These are phyloP conservation scores for Perizoma flavofasciatum DNA, from an alignment of 2,888 invertebrate genomes.

Conservation along the genomic window DNA sequence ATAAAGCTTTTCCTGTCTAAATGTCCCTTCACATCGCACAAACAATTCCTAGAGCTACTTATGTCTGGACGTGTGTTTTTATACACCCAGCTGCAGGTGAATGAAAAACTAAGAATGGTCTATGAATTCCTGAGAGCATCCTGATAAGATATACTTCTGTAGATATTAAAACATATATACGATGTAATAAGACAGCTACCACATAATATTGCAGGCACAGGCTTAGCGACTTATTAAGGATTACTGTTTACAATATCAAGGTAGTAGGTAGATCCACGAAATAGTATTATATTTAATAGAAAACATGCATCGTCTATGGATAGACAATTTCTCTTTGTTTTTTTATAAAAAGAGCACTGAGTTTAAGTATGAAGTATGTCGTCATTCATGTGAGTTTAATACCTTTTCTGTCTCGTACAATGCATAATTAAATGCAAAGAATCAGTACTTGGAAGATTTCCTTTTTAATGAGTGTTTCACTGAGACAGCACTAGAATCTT, in stretches of 20 bases:
- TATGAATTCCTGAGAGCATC: conserved; percentile 37
- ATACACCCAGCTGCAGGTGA: conserved; percentile 22
- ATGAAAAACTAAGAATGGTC: conserved; percentile 13
- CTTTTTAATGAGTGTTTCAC: conserved; percentile 18
- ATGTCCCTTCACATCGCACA: conserved; percentile 51
- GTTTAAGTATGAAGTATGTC: too few relatives aligned
- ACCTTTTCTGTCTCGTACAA: conserved; percentile 4
- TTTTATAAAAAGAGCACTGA: too few relatives aligned
- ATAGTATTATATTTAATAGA: too few relatives aligned
- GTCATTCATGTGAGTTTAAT: too few relatives aligned
- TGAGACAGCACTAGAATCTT: conserved; percentile 4
- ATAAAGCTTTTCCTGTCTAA: conserved; percentile 42
- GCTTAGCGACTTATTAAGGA: too few relatives aligned
- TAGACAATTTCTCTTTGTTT: too few relatives aligned
- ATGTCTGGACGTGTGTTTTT: conserved; percentile 45
- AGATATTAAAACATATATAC: not conserved
- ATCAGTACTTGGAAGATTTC: too few relatives aligned
- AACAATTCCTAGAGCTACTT: conserved; percentile 57
- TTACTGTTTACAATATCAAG: too few relatives aligned
- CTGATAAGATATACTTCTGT: not conserved
- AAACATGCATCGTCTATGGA: too few relatives aligned
- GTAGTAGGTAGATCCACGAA: too few relatives aligned
- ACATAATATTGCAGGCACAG: not conserved
- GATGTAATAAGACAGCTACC: not conserved
- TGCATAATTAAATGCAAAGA: conserved; percentile 12